Evolutionary conservation across 2,113 vertebrate genomes (phyloP), one percentile per base, ranked within the genome.

Genomic region (Neopipo cinnamomea): DNA sequence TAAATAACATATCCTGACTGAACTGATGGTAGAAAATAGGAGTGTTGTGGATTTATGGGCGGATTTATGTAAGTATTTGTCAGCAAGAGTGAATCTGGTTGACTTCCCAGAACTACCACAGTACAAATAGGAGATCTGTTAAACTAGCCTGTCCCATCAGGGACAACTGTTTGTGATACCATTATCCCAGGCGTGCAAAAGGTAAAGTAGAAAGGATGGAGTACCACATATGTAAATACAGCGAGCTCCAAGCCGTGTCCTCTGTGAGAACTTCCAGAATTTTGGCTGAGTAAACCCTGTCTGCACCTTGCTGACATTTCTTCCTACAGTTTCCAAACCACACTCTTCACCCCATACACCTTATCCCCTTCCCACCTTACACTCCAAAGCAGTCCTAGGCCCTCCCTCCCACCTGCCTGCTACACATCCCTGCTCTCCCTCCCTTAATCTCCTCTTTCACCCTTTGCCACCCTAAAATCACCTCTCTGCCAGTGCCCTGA

Each of bases 41-140:
- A 31, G 5, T 35, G 21, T 33, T 62, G 70, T 33, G 27, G 71
- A 85, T 85, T 91, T 77, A 80, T 53, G 13, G 35, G 28, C 44
- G 72, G 85, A 78, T 87, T 92, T 91, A 89, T 80, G 15, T 25
- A 81, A 72, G 44, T 65, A 80, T 94, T 89, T 82, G 62, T 92
- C 82, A 84, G 53, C 14, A 11, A 79, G 83, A 94, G 42, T 65
- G 82, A 81, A 74, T 83, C 27, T 91, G 39, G 63, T 66, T 87
- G 73, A 77, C 70, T 80, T 94, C 71, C 42, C 78, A 85, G 85
- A 96, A 95, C 94, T 66, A 77, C 17, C 22, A 11, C 80, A 52
- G 50, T 47, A 93, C 79, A 79, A 89, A 67, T 3, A 63, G 30
- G 41, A 85, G 18, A 67, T 58, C 33, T 84, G 50, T 82, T 94